Conservation (phyloP, 2,113 vertebrate genomes). For the Aramus guarauna region DNA sequence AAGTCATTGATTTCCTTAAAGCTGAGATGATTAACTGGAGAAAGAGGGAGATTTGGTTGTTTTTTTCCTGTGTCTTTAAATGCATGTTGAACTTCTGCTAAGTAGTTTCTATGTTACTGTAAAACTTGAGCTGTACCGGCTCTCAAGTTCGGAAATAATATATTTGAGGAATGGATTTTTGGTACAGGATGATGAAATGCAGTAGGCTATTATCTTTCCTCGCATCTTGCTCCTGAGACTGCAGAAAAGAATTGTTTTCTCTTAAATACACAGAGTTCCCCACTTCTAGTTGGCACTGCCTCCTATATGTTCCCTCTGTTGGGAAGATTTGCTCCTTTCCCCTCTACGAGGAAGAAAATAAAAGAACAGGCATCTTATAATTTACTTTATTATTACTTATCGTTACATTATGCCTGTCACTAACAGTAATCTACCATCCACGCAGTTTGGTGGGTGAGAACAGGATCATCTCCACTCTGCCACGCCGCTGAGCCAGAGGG, state of each 20-base stretch:
- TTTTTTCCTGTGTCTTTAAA: not conserved
- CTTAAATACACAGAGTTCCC: not conserved
- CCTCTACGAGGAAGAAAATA: not conserved
- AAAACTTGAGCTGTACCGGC: not conserved
- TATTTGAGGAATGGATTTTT: not conserved
- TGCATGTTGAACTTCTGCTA: not conserved
- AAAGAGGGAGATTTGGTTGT: not conserved
- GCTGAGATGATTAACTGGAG: not conserved
- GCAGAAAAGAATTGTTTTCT: not conserved
- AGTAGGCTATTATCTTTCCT: not conserved
- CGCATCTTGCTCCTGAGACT: not conserved
- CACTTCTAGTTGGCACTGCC: not conserved
- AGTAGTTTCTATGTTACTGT: not conserved
- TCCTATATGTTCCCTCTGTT: not conserved
- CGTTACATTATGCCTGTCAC: not conserved
- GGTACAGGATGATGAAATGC: not conserved
- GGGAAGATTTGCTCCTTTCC: not conserved
- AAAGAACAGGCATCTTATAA: not conserved
- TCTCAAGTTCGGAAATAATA: not conserved
- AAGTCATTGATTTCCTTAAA: not conserved
- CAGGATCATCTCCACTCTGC: not conserved
- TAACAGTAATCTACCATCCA: not conserved
- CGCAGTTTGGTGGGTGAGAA: not conserved
- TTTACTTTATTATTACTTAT: not conserved
- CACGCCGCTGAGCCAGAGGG: accelerated